phyloP scores from a whole-genome alignment of 1,140 invertebrate species.

The Cyclargus thomasi region DNA sequence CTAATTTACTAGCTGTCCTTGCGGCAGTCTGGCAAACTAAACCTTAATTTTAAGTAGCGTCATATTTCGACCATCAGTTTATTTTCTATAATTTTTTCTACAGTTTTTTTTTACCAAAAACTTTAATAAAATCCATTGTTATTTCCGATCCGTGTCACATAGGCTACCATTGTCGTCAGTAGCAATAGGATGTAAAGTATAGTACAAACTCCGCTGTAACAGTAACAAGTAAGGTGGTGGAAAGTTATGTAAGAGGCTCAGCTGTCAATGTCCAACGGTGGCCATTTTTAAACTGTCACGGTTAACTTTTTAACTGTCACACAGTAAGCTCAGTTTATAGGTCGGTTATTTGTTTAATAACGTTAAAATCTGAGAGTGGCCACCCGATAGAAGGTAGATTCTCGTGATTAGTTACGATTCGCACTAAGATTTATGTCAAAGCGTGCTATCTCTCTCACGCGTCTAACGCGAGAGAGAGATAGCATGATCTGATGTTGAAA shows the following conservation, averaged over 20 bases:
- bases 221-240: slow-evolving; percentile 62
- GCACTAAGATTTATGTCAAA: too few species aligned
- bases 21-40: too few species aligned
- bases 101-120: not conserved
- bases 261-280: not conserved
- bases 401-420: too few species aligned
- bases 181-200: slow-evolving; percentile 36
- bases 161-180: slow-evolving; percentile 44
- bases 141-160: slow-evolving; percentile 31
- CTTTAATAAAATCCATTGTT: not conserved
- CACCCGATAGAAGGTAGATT: not conserved
- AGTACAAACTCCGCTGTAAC: slow-evolving; percentile 57
- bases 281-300: slow-evolving; percentile 7
- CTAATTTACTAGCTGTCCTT: not conserved
- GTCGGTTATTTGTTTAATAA: not conserved
- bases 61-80: not conserved
- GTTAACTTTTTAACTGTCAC: slow-evolving; percentile 11
- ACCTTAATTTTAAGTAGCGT: too few species aligned
- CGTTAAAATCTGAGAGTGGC: not conserved
- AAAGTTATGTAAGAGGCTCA: slow-evolving; percentile 37
- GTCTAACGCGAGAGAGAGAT: too few species aligned
- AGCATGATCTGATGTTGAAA: too few species aligned
- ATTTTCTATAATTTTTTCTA: too few species aligned
- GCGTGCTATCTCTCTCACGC: too few species aligned
- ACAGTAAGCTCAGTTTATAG: not conserved